Evolutionary conservation across 2,113 vertebrate species (phyloP).

Genomic region (Alexandromys fortis): DNA sequence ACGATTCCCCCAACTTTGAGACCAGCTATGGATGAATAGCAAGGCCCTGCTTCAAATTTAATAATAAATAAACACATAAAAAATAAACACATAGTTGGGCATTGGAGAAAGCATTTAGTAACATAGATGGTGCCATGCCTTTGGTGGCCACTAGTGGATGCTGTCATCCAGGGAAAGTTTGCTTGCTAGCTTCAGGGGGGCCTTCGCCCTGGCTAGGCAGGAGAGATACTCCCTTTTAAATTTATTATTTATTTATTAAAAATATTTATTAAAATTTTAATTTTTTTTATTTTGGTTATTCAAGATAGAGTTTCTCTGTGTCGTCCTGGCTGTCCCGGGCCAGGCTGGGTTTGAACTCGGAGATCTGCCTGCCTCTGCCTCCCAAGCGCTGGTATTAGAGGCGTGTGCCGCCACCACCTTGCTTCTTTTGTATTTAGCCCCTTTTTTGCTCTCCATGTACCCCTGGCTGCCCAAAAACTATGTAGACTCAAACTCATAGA

Average conservation of each 20-base stretch:
- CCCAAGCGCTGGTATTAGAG: neutral
- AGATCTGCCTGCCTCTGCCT: neutral
- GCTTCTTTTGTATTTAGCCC: neutral
- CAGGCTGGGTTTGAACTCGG: neutral
- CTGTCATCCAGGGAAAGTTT: conserved; percentile 27
- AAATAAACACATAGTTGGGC: no score
- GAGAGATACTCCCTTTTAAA: neutral
- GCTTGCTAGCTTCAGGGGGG: neutral
- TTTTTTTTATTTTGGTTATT: no score
- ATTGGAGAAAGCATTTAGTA: neutral
- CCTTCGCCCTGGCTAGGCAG: neutral
- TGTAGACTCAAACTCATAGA: neutral
- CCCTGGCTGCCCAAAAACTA: neutral
- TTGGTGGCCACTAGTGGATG: neutral
- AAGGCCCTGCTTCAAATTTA: neutral
- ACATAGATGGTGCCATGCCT: neutral
- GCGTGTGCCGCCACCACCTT: no score
- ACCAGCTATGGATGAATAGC: neutral
- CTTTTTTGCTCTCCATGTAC: neutral
- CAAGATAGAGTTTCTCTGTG: neutral
- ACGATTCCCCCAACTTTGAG: neutral
- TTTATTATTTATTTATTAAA: neutral
- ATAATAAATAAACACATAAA: neutral
- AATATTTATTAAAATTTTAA: no score
- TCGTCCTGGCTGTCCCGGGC: neutral